Base-by-base conservation (phyloP, 2,113 vertebrate species). In the Trichomycterus rosablanca region DNA sequence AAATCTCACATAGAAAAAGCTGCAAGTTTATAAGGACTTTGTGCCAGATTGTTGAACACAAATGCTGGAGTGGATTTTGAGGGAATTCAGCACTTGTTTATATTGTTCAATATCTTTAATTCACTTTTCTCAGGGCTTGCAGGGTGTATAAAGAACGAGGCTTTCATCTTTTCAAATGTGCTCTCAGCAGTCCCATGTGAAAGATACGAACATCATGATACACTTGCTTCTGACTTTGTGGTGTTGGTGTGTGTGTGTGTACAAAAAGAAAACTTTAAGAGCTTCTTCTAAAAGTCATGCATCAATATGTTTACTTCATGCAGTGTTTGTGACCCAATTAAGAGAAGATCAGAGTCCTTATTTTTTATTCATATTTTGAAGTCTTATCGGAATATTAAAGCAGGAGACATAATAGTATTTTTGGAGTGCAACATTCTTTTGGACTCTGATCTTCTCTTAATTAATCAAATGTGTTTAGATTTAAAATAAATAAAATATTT, bases 201-300 rank as follows among this genome's bases (percentile, higher is more conserved):
- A 74, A 67, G 54, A 80, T 70, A 77, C 81, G 65, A 84, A 83
- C 81, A 78, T 77, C 74, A 73, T 75, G 72, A 76, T 78, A 72
- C 73, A 82, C n/a, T 82, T 80, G 56, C 35, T 52, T 64, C 63
- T 16, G 43, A 32, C 10, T 43, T 39, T 50, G n/a, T n/a, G n/a
- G n/a, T n/a, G n/a, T n/a, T 12, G 5, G 26, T 45, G 45, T 59
- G 48, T 54, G 48, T 30, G 44, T 53, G 59, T 1, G 1, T 66
- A 11, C 3, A n/a, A 20, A 24, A n/a, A n/a, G n/a, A n/a, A n/a
- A n/a, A n/a, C n/a, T 18, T 16, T 32, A 24, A 75, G 61, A 71
- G 56, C 59, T 74, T 73, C 75, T 7, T 35, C 76, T 74, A 82
- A 82, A 72, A 79, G 79, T 76, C 68, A 66, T 80, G 81, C 75